Percentiles rank a stretch among this genome's conserved stretches.
Conservation (phyloP, 1,140 invertebrate genomes). For the Idris sp. region DNA sequence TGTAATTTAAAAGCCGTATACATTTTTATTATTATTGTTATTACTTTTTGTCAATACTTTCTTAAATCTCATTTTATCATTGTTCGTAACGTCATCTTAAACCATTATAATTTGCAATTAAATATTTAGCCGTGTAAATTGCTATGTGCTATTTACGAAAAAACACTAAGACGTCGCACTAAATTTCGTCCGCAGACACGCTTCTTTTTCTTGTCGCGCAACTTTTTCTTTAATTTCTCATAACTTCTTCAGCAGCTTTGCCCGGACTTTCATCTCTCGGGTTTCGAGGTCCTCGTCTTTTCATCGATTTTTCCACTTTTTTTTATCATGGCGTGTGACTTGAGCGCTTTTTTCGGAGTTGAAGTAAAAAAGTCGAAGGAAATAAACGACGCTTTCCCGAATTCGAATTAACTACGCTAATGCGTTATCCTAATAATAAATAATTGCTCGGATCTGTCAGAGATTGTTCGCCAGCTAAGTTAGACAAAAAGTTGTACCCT, state of each 20-base stretch:
- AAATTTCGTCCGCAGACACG: too few species aligned
- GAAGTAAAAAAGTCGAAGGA: conserved; percentile 18
- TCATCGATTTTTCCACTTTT: conserved; percentile 53
- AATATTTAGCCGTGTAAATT: conserved; percentile 35
- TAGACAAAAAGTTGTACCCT: too few species aligned
- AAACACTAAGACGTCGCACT: conserved; percentile 9
- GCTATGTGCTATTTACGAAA: conserved; percentile 23
- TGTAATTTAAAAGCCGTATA: too few species aligned
- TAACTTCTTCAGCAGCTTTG: conserved; percentile 53
- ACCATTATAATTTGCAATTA: conserved; percentile 31
- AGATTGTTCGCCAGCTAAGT: too few species aligned
- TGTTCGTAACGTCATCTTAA: too few species aligned
- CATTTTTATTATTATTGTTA: too few species aligned
- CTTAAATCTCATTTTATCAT: too few species aligned
- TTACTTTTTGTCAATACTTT: too few species aligned
- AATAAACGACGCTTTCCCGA: conserved; percentile 23
- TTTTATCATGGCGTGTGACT: conserved; percentile 37
- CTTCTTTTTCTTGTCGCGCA: too few species aligned
- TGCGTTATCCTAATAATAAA: too few species aligned
- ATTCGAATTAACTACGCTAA: conserved; percentile 41
- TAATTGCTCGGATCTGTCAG: too few species aligned
- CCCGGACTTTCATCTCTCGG: conserved; percentile 41
- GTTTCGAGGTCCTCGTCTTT: too few species aligned
- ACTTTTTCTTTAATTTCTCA: conserved; percentile 62
- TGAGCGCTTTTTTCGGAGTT: conserved; percentile 30